Conservation (phyloP, 2,113 vertebrate genomes). For the Ictalurus punctatus region DNA sequence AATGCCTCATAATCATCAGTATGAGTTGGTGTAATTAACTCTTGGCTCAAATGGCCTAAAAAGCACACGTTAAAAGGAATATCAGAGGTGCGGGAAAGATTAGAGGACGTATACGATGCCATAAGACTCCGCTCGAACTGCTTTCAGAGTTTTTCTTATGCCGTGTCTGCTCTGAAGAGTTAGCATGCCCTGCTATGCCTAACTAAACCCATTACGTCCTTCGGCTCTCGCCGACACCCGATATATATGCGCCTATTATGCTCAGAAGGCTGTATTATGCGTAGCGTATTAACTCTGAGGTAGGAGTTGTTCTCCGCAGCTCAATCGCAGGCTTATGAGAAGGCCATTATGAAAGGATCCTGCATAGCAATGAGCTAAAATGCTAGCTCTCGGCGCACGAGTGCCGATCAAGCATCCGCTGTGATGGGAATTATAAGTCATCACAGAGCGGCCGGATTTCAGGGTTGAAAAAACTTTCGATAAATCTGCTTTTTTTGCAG, state of each 20-base stretch:
- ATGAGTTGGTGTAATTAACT: conserved; percentile 40
- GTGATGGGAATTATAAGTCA: conserved; percentile 70
- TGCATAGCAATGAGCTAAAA: conserved; percentile 61
- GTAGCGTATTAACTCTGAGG: conserved; percentile 20
- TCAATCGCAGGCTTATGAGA: conserved; percentile 8
- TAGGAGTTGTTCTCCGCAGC: not conserved
- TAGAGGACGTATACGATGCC: not conserved
- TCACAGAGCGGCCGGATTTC: conserved; percentile 60
- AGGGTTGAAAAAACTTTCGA: conserved; percentile 57
- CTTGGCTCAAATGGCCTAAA: not conserved
- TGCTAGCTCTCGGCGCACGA: conserved; percentile 14
- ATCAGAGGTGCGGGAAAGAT: not conserved
- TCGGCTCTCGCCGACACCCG: not conserved
- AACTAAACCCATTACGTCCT: conserved; percentile 14
- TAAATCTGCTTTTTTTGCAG: conserved; percentile 70
- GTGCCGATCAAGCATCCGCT: conserved; percentile 26
- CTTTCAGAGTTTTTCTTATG: not conserved
- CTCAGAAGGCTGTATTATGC: conserved; percentile 23
- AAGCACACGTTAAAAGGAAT: not conserved
- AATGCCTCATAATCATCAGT: conserved; percentile 10
- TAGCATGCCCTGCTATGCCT: not conserved
- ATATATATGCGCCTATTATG: conserved; percentile 18
- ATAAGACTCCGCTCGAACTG: not conserved
- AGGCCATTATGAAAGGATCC: conserved; percentile 55
- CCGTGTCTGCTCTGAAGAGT: not conserved